Evolutionary conservation across 2,797 vertebrate genomes (phyloP), one percentile per base, ranked within the genome.

Genomic region (Karalla daura): DNA sequence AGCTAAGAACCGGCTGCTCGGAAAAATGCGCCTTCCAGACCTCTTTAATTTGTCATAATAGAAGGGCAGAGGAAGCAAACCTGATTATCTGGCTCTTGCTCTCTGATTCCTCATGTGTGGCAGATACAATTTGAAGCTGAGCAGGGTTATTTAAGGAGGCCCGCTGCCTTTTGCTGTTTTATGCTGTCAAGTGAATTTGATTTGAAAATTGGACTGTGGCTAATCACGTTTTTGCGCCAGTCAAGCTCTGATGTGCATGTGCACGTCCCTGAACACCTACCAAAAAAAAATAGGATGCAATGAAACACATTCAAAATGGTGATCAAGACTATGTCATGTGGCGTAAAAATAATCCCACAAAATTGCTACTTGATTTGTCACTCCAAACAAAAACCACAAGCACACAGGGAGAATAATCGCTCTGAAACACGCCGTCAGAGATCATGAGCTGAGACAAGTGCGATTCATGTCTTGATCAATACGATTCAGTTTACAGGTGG

Each of bases 41-140:
- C 87, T 91, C 88, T 93, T 93, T 94, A 92, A 94, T 94, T 93
- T 94, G 91, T 94, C 87, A 94, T 93, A 94, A 94, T 92, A 90
- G 81, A 84, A 83, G 77, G 87, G 69, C 84, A 88, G 83, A 86
- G 91, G 86, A 91, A 86, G 80, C 69, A 88, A 94, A 93, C 83
- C 54, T 66, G 86, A 93, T 93, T 93, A 93, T 83, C 84, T 84
- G 69, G 80, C 88, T 86, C 84, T 74, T 30, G 79, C 79, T 89
- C 80, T 82, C 81, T 82, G 78, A 88, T 88, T 90, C 84, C 72
- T 87, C 76, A 64, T 87, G 78, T 87, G 83, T 71, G 80, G 81
- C 74, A 76, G 83, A 88, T 81, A 79, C 70, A 62, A 76, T 85
- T 84, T 83, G 75, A 80, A 91, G 80, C 76, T 73, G 75, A 76